Conservation (phyloP, 2,888 invertebrate genomes). For the Leptinotarsa rubiginosa region DNA sequence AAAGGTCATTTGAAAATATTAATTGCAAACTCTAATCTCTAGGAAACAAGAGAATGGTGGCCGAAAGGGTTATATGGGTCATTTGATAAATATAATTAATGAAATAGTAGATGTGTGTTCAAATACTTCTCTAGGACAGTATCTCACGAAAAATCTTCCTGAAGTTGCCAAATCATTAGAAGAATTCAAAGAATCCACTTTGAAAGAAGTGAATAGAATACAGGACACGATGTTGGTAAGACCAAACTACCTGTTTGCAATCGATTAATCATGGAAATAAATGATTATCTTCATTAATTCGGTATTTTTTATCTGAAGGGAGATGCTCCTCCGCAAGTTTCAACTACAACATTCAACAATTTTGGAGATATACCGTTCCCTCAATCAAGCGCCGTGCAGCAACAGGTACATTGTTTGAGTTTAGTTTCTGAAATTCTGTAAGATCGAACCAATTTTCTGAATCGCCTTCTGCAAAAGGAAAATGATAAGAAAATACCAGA, state of each 20-base stretch:
- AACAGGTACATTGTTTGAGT: constrained; percentile 61
- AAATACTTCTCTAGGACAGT: constrained; percentile 70
- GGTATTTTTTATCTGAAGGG: constrained; percentile 56
- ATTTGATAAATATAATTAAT: constrained; percentile 73
- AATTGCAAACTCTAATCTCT: constrained; percentile 26
- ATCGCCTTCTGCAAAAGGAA: too few relatives aligned
- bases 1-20: too few relatives aligned
- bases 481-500: neutral
- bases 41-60: constrained; percentile 69
- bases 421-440: too few relatives aligned
- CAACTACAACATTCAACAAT: constrained; percentile 69
- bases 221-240: constrained; percentile 62
- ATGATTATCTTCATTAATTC: neutral
- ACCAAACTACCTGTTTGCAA: constrained; percentile 1
- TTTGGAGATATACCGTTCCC: constrained; percentile 69
- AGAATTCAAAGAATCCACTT: constrained; percentile 60
- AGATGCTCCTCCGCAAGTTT: constrained; percentile 64
- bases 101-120: constrained; percentile 70
- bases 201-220: constrained; percentile 60
- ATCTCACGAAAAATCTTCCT: constrained; percentile 69
- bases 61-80: constrained; percentile 76
- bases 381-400: constrained; percentile 68
- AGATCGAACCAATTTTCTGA: too few relatives aligned
- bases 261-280: too few relatives aligned
- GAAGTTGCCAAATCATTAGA: constrained; percentile 65